phyloP scores from a whole-genome alignment of 2,888 invertebrate species.

The Rosalia funebris region DNA sequence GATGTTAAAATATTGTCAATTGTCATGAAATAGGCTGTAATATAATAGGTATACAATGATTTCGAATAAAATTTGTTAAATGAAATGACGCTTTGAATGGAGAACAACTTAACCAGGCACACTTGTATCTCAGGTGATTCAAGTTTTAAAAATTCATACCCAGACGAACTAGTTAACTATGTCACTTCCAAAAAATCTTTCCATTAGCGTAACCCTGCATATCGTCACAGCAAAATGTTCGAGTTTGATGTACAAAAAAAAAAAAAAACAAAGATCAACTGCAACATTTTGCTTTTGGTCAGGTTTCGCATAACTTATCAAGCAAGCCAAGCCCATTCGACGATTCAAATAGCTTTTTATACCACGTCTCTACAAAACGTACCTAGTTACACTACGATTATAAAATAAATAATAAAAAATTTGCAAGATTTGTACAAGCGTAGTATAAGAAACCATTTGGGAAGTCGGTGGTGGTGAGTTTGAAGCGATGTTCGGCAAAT shows the following conservation, averaged over 20 bases:
- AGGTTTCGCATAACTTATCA: not conserved
- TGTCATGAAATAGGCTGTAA: too few species aligned
- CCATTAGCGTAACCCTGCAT: not conserved
- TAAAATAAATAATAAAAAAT: constrained; percentile 17
- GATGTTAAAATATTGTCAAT: too few species aligned
- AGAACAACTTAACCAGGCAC: too few species aligned
- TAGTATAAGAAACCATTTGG: not conserved
- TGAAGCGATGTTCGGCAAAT: not conserved
- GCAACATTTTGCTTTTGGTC: constrained; percentile 7
- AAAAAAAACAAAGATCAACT: too few species aligned
- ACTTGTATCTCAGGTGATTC: too few species aligned
- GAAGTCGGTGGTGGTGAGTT: not conserved
- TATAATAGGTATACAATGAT: too few species aligned
- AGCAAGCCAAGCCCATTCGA: not conserved
- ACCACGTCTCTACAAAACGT: constrained; percentile 1
- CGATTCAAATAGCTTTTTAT: not conserved
- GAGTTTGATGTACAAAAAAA: constrained; percentile 4
- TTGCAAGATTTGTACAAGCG: not conserved
- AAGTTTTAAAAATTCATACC: too few species aligned
- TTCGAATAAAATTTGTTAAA: too few species aligned
- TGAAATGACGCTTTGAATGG: too few species aligned
- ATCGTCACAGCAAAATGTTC: constrained; percentile 4
- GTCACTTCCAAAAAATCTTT: too few species aligned
- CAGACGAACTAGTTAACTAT: too few species aligned
- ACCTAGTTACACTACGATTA: not conserved